Percentiles rank a stretch among this genome's conserved stretches.
These are phyloP conservation scores for Bradypodion pumilum DNA, from an alignment of 2,797 vertebrate species.

Conservation along the genomic window DNA sequence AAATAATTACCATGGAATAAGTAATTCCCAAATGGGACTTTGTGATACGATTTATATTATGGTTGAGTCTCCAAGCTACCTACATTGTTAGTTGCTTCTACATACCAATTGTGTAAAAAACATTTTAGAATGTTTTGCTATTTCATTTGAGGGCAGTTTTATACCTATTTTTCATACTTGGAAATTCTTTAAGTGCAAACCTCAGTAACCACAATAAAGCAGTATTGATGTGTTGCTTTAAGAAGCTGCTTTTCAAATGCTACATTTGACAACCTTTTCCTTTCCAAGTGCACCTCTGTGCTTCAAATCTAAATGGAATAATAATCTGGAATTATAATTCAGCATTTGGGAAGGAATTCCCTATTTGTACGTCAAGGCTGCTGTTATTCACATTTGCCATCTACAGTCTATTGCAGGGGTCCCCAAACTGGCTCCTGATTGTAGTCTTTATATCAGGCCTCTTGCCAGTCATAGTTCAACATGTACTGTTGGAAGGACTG, in stretches of 20 bases:
- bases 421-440: too few species aligned
- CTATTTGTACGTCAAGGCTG: neutral
- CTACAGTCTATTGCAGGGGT: neutral
- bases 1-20: neutral
- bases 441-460: neutral
- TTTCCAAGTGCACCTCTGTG: neutral
- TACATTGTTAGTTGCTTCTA: neutral
- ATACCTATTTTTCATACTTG: neutral
- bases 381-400: neutral
- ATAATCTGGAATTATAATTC: neutral
- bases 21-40: neutral
- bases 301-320: neutral
- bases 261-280: constrained; percentile 7
- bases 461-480: too few species aligned
- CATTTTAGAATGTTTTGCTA: neutral
- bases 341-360: neutral
- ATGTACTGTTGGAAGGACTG: neutral
- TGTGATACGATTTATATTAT: neutral
- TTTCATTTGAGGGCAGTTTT: neutral
- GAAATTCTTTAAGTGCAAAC: neutral
- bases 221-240: neutral
- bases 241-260: constrained; percentile 15
- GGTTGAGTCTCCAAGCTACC: neutral
- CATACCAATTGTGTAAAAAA: neutral
- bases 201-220: neutral